Evolutionary conservation across 2,888 invertebrate genomes (phyloP), one percentile per base, ranked within the genome.

Genomic region (Macrosiphum euphorbiae): DNA sequence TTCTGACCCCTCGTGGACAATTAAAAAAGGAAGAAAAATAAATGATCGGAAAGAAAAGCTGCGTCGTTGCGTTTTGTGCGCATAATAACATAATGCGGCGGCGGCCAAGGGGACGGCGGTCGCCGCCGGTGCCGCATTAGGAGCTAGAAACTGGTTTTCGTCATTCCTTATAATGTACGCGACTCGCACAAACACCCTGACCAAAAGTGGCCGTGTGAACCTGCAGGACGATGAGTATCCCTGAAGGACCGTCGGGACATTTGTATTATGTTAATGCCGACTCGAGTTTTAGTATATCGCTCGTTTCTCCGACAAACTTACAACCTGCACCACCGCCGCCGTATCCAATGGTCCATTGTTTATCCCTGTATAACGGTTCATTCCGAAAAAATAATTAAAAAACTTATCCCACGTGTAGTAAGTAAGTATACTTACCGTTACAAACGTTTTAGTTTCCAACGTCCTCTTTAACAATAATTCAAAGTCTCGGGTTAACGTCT

Each of bases 1-100:
- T 94, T 94, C 92, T 94, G 94, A 88, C 94, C 94, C 85, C 84
- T 87, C 52, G 88, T 41, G 90, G 92, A 88, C 89, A 90, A 94
- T 94, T 94, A 93, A 88, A 92, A 84, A 47, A 58, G 28, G 61
- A 85, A 90, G 61, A 86, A 90, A 90, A 90, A 94, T 90, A 94
- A 67, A 94, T 28, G 90, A 94, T 90, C 90, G 93, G 44, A 90
- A 90, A 94, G 94, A 94, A 94, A 94, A 94, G 94, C 90, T 67
- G 61, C 50, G 47, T 3, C 47, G 86, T 61, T 61, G 20, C 61
- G 67, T 67, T n/a, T 47, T 90, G 61, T 47, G 50, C 47, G 8
- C n/a, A 58, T 26, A 26, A 35, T n/a, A 61, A 4, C 28, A 28
- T 44, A 44, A 16, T 35, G n/a, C 88, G 11, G 28, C 41, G 47